phyloP scores from a whole-genome alignment of 2,888 invertebrate species.

The Ctena decussata region DNA sequence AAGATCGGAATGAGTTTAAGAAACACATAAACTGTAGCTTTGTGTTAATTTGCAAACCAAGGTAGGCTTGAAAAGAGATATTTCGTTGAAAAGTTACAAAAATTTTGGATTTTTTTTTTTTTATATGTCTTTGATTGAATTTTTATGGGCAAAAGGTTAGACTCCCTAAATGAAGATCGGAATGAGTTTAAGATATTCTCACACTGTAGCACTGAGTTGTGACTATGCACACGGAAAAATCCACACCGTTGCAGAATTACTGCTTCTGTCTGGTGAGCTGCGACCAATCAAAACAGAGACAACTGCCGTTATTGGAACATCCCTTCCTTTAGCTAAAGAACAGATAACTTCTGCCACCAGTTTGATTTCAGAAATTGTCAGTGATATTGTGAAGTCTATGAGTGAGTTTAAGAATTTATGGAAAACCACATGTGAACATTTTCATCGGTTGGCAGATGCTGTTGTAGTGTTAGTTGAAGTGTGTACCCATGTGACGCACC shows the following conservation, averaged over 20 bases:
- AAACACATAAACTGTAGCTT: no score
- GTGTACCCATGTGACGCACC: conserved; percentile 83
- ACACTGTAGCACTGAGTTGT: conserved; percentile 79
- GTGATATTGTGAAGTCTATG: conserved; percentile 52
- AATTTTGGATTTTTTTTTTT: no score
- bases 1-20: no score
- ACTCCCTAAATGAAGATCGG: conserved; percentile 55
- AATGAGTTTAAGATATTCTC: conserved; percentile 74
- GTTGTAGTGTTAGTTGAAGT: conserved; percentile 82
- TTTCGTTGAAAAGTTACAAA: no score
- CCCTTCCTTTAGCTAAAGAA: conserved; percentile 50
- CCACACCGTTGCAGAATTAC: conserved; percentile 85
- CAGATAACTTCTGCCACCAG: conserved; percentile 52
- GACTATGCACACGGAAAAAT: conserved; percentile 81
- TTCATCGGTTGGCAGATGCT: conserved; percentile 80
- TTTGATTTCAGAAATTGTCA: conserved; percentile 53
- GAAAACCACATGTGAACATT: conserved; percentile 74
- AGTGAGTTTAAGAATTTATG: conserved; percentile 66
- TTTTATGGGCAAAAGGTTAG: no score
- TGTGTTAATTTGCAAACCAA: no score
- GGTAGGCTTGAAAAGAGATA: no score
- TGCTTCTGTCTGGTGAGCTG: conserved; percentile 83
- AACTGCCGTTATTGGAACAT: conserved; percentile 49
- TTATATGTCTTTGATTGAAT: no score
- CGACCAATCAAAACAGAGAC: conserved; percentile 82